A percentile compares a stretch with the other conserved stretches of the same genome.
Conservation (phyloP, 2,888 invertebrate species). For the Laothoe populi region DNA sequence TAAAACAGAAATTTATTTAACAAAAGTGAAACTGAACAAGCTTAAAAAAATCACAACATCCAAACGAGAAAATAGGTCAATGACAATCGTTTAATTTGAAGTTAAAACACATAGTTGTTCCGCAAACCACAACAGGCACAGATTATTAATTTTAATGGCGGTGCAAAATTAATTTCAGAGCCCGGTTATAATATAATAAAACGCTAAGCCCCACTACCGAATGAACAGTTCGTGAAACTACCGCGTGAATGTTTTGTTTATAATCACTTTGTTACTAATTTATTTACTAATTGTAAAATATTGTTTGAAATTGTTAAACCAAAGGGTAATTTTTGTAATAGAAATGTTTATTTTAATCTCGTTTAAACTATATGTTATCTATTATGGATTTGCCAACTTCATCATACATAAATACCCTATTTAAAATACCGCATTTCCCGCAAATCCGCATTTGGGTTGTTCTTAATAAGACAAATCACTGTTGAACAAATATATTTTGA, state of each 20-base stretch:
- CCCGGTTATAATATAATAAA: slow-evolving; percentile 45
- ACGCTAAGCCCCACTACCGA: slow-evolving; percentile 33
- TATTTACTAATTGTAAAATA: slow-evolving; percentile 9
- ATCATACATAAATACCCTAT: too few relatives aligned
- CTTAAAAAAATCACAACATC: background rate
- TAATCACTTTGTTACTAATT: slow-evolving; percentile 7
- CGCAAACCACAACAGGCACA: slow-evolving; percentile 34
- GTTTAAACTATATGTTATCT: too few relatives aligned
- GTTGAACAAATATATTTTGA: too few relatives aligned
- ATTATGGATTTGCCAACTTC: too few relatives aligned
- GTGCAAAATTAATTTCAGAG: slow-evolving; percentile 41
- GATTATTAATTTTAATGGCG: slow-evolving; percentile 42
- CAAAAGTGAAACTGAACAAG: background rate
- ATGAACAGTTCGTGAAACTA: slow-evolving; percentile 12
- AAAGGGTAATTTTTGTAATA: background rate
- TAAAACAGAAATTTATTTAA: too few relatives aligned
- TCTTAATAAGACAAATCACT: too few relatives aligned
- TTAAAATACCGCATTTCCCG: too few relatives aligned
- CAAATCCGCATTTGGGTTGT: too few relatives aligned
- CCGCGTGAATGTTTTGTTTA: background rate
- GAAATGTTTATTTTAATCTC: background rate
- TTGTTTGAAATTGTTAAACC: too few relatives aligned
- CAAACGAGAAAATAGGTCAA: slow-evolving; percentile 14
- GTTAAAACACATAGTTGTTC: slow-evolving; percentile 26
- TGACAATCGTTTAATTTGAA: slow-evolving; percentile 19